Base-by-base conservation (phyloP, 1,140 invertebrate genomes). In the Diorhabda carinulata region DNA sequence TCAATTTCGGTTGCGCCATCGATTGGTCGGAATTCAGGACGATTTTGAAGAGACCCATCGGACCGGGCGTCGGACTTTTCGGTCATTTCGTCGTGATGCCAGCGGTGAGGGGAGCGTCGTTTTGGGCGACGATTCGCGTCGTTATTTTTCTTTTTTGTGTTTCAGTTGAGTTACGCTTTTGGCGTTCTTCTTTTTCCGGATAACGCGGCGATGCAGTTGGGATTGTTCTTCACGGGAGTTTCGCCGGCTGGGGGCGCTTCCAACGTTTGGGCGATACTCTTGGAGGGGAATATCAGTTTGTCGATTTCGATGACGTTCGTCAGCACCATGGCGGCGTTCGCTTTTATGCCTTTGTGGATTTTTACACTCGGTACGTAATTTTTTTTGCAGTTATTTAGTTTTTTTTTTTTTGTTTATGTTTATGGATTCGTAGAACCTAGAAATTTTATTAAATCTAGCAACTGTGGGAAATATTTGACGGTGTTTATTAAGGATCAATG, bases 1-100 rank as follows among this genome's bases (percentile, higher is more conserved):
- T 98, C 58, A 96, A 97, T 82, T 97, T 98, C 84, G 96, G 96
- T 2, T 96, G 94, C 80, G 93, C 95, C 0, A 85, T 97, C 76
- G 90, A 96, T 79, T 87, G 93, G 84, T 77, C 83, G 25, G 86
- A 91, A 5, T 85, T 97, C 5, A 87, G 86, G 70, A 82, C 86
- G 2, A 89, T 91, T 6, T 70, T 97, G 2, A 87, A 83, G 69
- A 87, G 84, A 71, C 96, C 96, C 0, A 84, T 95, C 8, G 93
- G 92, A 47, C 94, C 95, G 0, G 81, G 82, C 1, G 94, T 97
- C 74, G 95, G 94, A 4, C 89, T 96, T 70, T 76, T 89, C 8
- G 89, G 88, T 65, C 96, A 98, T 79, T 97, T 95, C 79, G 43
- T 95, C 9, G 87, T 93, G 40, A 97, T 98, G 94, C 96, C 96